Base-by-base conservation (phyloP, 2,888 invertebrate species). In the Zygaena filipendulae region DNA sequence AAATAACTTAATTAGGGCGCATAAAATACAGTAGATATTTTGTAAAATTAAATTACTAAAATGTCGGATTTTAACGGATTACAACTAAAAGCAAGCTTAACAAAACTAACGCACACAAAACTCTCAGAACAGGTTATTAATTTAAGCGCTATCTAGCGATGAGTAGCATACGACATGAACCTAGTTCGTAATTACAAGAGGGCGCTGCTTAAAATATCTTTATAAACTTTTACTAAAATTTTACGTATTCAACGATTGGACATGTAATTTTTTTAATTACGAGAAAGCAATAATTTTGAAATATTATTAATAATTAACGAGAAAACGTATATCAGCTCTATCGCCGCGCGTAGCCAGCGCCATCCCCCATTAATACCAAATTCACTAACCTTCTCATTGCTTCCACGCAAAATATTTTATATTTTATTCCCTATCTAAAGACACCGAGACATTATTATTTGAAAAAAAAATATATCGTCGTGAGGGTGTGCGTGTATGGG, bases 1-100 rank as follows among this genome's bases (percentile, higher is more conserved):
- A 75, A 75, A 75, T 74, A 77, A 77, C 77, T 75, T 74, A 77
- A 72, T 70, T 69, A 70, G 59, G 67, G 63, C 69, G 75, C 68
- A 74, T 66, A 75, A 71, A 79, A 72, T 75, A 77, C 75, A 74
- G 52, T 75, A 72, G 16, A n/a, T n/a, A n/a, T 67, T 72, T 74
- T 69, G 70, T 70, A 74, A 70, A 68, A 67, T 67, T 72, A 70
- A 63, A 60, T 53, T 61, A 62, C 66, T 74, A 68, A 61, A 61
- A 59, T 68, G 70, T 67, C 69, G 71, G 71, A 71, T 69, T 72
- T 72, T 61, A 56, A 64, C 55, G 63, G 58, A 48, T 50, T 69
- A 64, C 51, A 67, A 52, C 66, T 72, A 74, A 69, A 72, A 71
- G 69, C 69, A 71, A 68, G 57, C 58, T 64, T 71, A 64, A 69